Conservation (phyloP, 2,888 invertebrate genomes). For the Sicus ferrugineus region DNA sequence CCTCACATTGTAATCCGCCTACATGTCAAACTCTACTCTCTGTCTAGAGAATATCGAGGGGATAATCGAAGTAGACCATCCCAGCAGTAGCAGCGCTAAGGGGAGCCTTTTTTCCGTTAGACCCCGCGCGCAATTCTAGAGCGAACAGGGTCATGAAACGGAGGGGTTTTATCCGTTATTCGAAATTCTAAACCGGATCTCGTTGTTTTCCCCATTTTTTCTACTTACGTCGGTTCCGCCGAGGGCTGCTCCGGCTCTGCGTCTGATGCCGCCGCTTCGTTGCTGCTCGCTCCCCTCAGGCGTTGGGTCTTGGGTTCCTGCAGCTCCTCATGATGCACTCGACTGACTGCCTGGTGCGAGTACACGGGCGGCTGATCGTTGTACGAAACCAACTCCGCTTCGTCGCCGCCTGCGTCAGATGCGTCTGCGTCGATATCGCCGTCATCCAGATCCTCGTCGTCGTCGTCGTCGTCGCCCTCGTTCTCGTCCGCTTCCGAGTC, state of each 20-base stretch:
- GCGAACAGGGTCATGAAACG: no score
- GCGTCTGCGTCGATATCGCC: conserved; percentile 49
- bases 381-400: conserved; percentile 56
- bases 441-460: conserved; percentile 57
- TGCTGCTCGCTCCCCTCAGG: conserved; percentile 50
- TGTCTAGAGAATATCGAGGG: no score
- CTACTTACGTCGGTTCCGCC: conserved; percentile 62
- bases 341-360: conserved; percentile 58
- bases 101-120: no score
- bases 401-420: conserved; percentile 52
- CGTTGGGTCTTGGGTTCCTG: conserved; percentile 59
- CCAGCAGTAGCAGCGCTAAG: no score
- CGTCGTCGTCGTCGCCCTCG: conserved; percentile 51
- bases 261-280: conserved; percentile 39
- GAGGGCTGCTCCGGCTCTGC: conserved; percentile 51
- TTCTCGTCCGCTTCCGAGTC: conserved; percentile 36
- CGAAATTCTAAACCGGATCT: no score
- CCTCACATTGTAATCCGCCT: no score
- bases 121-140: no score
- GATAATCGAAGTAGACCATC: no score
- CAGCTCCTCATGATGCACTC: conserved; percentile 59
- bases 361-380: conserved; percentile 60
- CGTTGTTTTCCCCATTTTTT: background rate
- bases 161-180: no score
- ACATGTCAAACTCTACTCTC: no score